phyloP scores from a whole-genome alignment of 2,113 vertebrate species.

The Leiothrix lutea region DNA sequence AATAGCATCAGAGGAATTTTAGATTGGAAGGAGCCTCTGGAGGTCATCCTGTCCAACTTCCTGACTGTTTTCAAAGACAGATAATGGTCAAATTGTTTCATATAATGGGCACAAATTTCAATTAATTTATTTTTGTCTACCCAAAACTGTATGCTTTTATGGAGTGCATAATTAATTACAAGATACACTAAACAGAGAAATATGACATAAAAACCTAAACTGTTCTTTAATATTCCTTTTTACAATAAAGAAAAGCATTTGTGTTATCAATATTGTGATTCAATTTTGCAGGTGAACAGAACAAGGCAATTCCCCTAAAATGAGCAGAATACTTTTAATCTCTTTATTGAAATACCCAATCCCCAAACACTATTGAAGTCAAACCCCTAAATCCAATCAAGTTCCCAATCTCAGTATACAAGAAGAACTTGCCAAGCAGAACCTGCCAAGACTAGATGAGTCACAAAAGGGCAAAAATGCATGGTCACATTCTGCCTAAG shows the following conservation, averaged over 20 bases:
- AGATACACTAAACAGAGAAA: background rate
- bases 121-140: background rate
- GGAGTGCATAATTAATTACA: background rate
- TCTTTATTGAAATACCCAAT: background rate
- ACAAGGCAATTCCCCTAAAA: background rate
- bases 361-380: background rate
- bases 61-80: background rate
- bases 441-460: background rate
- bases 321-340: background rate
- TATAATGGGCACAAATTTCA: background rate
- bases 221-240: background rate
- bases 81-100: background rate
- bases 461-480: background rate
- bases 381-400: background rate
- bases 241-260: background rate
- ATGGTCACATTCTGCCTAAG: background rate
- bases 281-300: background rate
- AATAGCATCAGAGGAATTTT: background rate
- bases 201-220: background rate
- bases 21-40: background rate
- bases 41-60: background rate
- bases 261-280: background rate
- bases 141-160: background rate
- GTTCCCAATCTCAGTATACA: background rate
- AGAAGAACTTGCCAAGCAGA: background rate